Conservation (phyloP, 1,140 invertebrate genomes). For the Laupala kohalensis region DNA sequence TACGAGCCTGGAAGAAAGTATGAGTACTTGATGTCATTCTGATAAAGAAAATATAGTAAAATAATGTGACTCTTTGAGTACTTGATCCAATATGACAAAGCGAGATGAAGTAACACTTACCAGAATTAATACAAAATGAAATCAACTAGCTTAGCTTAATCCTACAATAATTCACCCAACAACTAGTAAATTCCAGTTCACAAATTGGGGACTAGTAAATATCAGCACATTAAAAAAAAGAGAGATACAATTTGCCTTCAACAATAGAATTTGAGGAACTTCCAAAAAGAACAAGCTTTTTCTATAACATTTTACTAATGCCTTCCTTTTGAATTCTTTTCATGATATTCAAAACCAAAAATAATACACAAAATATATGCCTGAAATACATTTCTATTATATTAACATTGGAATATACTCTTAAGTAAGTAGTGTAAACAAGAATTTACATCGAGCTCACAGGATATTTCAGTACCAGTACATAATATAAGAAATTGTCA, state of each 20-base stretch:
- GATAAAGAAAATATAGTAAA: background rate
- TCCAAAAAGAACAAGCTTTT: background rate
- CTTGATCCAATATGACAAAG: no score
- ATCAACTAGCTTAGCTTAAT: background rate
- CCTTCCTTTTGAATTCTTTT: background rate
- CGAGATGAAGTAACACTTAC: no score
- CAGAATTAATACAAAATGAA: background rate
- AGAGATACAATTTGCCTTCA: background rate
- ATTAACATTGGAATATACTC: no score
- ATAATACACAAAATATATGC: background rate
- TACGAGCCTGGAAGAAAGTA: slow-evolving; percentile 14
- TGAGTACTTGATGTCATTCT: background rate
- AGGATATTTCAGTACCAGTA: no score
- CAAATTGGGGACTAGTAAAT: background rate
- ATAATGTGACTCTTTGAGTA: no score
- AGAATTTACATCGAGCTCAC: no score
- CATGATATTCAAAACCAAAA: background rate
- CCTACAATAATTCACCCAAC: background rate
- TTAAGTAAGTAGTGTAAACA: no score
- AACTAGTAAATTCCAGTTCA: background rate
- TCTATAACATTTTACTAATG: background rate
- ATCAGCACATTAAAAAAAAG: background rate
- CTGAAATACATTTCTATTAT: no score
- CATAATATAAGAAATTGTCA: no score
- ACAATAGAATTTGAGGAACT: background rate